A percentile compares a stretch with the other conserved stretches of the same genome.
phyloP scores from a whole-genome alignment of 2,888 invertebrate genomes.

The Hydrotaea diabolus region DNA sequence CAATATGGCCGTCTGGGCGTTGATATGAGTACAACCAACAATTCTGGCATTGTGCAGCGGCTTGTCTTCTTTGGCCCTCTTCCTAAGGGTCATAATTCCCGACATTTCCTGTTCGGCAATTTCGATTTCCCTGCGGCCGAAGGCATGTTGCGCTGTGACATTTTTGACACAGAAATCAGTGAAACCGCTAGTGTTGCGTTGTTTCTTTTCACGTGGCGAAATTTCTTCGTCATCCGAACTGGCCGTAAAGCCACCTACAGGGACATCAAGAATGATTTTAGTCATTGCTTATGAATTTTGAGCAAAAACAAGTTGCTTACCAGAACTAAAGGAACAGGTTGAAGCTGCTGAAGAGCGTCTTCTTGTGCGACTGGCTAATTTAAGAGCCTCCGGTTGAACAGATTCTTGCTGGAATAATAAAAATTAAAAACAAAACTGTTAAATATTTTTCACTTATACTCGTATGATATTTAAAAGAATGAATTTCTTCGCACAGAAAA shows the following conservation, averaged over 20 bases:
- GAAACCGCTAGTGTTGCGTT: slow-evolving; percentile 90
- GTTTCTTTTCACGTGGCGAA: slow-evolving; percentile 95
- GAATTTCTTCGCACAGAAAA: too few relatives aligned
- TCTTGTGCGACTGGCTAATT: slow-evolving; percentile 90
- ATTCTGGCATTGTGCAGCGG: slow-evolving; percentile 96
- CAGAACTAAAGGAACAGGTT: slow-evolving; percentile 96
- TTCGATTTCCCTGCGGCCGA: slow-evolving; percentile 96
- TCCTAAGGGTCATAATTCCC: slow-evolving; percentile 95
- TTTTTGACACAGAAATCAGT: slow-evolving; percentile 96
- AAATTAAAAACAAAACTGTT: not conserved
- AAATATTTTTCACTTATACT: not conserved
- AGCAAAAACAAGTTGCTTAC: slow-evolving; percentile 81
- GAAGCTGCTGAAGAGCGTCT: slow-evolving; percentile 92
- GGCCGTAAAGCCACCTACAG: slow-evolving; percentile 81
- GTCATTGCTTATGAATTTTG: too few relatives aligned
- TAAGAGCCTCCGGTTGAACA: slow-evolving; percentile 86
- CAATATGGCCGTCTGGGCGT: slow-evolving; percentile 97
- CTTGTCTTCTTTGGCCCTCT: slow-evolving; percentile 94
- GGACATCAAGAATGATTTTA: not conserved
- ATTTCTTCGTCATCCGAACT: slow-evolving; percentile 96
- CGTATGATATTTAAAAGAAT: too few relatives aligned
- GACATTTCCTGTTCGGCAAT: slow-evolving; percentile 99
- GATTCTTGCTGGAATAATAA: slow-evolving; percentile 69
- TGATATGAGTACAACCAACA: slow-evolving; percentile 98
- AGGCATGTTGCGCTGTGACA: slow-evolving; percentile 90